phyloP scores from a whole-genome alignment of 2,888 invertebrate species.

The Neuroscelio doddi region DNA sequence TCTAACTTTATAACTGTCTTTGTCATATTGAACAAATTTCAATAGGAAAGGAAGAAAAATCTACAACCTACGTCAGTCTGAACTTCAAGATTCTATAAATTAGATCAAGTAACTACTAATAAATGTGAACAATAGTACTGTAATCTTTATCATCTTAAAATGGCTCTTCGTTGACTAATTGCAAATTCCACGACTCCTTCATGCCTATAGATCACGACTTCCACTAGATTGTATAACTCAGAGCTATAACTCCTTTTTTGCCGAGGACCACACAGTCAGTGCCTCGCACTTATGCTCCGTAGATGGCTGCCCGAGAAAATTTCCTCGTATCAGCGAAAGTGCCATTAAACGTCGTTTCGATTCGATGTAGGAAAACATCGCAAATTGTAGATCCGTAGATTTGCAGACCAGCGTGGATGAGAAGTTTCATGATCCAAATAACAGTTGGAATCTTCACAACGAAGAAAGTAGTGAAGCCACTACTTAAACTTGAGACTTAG shows the following conservation, averaged over 20 bases:
- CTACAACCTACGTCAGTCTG: too few species aligned
- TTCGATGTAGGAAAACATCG: slow-evolving; percentile 43
- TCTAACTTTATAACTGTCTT: too few species aligned
- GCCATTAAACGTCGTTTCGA: slow-evolving; percentile 46
- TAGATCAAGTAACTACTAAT: too few species aligned
- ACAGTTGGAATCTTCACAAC: not conserved
- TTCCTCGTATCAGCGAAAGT: slow-evolving; percentile 63
- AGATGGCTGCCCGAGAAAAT: slow-evolving; percentile 57
- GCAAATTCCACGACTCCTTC: slow-evolving; percentile 46
- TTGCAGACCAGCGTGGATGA: not conserved
- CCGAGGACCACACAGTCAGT: slow-evolving; percentile 53
- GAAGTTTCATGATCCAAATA: slow-evolving; percentile 28
- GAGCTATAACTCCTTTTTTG: slow-evolving; percentile 55
- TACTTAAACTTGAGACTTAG: not conserved
- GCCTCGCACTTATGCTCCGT: slow-evolving; percentile 48
- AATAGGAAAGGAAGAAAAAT: too few species aligned
- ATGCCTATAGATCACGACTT: slow-evolving; percentile 48
- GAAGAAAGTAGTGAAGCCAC: too few species aligned
- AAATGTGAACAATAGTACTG: slow-evolving; percentile 36
- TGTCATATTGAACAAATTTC: too few species aligned
- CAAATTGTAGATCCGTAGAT: slow-evolving; percentile 5
- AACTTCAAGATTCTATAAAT: too few species aligned
- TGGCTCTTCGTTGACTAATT: slow-evolving; percentile 41
- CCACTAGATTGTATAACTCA: slow-evolving; percentile 54
- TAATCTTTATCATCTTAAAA: slow-evolving; percentile 30